Conservation (phyloP, 2,888 invertebrate genomes). For the Scotopteryx bipunctaria region DNA sequence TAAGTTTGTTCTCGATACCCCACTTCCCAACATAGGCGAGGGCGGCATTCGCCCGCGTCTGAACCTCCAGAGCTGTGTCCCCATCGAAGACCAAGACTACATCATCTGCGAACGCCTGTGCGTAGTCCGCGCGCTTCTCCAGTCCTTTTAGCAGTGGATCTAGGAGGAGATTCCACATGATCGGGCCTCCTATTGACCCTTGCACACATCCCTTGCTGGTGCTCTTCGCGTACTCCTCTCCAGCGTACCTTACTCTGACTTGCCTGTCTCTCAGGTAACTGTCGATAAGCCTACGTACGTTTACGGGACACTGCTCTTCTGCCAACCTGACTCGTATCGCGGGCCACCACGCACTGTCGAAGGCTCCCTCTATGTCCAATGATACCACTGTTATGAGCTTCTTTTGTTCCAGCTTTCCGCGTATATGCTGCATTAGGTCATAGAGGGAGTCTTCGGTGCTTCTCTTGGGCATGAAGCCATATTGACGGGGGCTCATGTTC, state of each 20-base stretch:
- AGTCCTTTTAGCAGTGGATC: background rate
- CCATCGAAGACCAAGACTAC: conserved; percentile 17
- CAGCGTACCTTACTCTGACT: background rate
- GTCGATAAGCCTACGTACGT: background rate
- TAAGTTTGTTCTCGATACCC: conserved; percentile 10
- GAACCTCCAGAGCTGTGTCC: background rate
- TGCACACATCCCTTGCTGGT: conserved; percentile 3
- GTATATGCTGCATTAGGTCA: background rate
- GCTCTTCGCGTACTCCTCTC: background rate
- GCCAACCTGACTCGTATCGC: background rate
- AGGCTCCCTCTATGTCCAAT: conserved; percentile 4
- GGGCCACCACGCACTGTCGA: conserved; percentile 1
- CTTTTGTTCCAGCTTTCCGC: background rate
- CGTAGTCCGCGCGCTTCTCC: no score
- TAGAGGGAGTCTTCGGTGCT: background rate
- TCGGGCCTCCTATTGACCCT: background rate
- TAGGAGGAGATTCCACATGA: background rate
- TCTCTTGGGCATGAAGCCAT: background rate
- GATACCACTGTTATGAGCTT: background rate
- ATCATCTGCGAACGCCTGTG: no score
- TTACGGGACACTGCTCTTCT: background rate
- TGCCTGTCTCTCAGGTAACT: conserved; percentile 1
- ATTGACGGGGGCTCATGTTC: background rate
- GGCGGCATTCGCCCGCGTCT: background rate
- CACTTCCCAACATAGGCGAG: conserved; percentile 7